These are phyloP conservation scores for Stenodema calcarata DNA, from an alignment of 2,888 invertebrate genomes.

Conservation along the genomic window DNA sequence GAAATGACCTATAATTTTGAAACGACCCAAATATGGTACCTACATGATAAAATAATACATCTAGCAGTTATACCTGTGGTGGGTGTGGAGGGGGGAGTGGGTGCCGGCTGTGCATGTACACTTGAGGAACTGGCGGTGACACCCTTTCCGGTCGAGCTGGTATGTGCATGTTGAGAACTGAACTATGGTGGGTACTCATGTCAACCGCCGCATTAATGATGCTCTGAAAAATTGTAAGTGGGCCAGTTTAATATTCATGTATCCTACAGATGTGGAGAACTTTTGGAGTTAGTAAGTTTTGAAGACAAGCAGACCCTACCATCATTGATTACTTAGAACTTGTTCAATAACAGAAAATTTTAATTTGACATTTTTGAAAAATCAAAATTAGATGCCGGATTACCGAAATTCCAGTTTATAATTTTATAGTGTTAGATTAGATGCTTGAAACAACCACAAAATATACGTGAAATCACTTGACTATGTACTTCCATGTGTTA, in stretches of 20 bases:
- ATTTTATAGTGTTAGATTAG: too few relatives aligned
- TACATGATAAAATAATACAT: too few relatives aligned
- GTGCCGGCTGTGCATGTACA: conserved; percentile 44
- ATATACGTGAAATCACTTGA: too few relatives aligned
- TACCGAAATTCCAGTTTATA: too few relatives aligned
- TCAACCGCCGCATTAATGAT: conserved; percentile 88
- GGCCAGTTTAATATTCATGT: neutral
- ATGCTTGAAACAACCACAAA: too few relatives aligned
- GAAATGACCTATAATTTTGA: too few relatives aligned
- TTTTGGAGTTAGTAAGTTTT: neutral
- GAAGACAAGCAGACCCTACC: neutral
- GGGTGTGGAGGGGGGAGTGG: conserved; percentile 38
- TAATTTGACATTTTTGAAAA: too few relatives aligned
- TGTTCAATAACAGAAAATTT: too few relatives aligned
- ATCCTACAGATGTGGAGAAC: neutral
- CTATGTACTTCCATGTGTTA: too few relatives aligned
- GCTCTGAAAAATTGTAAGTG: conserved; percentile 61
- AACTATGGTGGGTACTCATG: conserved; percentile 73
- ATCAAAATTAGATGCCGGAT: too few relatives aligned
- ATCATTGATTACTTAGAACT: neutral
- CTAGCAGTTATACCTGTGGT: conserved; percentile 22
- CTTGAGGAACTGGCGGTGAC: conserved; percentile 54
- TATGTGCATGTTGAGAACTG: conserved; percentile 65
- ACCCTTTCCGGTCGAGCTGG: conserved; percentile 69
- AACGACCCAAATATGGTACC: too few relatives aligned